phyloP scores from a whole-genome alignment of 2,888 invertebrate species.

The Lithophane semibrunnea region DNA sequence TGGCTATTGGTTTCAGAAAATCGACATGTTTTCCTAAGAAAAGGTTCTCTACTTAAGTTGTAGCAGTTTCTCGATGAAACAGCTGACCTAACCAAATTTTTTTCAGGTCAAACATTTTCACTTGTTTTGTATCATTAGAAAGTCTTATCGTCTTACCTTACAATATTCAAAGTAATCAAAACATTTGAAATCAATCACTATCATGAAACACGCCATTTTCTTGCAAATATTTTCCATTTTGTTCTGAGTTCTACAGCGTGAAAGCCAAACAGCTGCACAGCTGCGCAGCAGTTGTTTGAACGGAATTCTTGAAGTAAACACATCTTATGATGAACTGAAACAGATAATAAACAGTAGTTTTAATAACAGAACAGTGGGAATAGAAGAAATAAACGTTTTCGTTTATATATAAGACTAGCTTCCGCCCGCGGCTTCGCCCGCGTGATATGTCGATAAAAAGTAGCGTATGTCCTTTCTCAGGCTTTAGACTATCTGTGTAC shows the following conservation, averaged over 20 bases:
- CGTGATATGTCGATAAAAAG: no score
- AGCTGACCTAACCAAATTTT: not conserved
- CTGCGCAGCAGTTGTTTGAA: conserved; percentile 37
- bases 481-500: no score
- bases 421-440: no score
- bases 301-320: conserved; percentile 37
- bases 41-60: not conserved
- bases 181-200: not conserved
- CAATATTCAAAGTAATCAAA: not conserved
- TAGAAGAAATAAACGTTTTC: not conserved
- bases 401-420: not conserved
- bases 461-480: no score
- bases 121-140: no score
- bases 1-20: not conserved
- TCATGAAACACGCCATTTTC: conserved; percentile 9
- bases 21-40: no score
- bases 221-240: conserved; percentile 36
- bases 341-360: conserved; percentile 40
- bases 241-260: not conserved
- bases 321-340: conserved; percentile 45
- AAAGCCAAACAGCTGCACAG: conserved; percentile 43
- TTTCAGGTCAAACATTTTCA: not conserved
- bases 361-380: conserved; percentile 10
- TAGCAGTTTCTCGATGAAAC: not conserved
- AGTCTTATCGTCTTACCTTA: conserved; percentile 22